Evolutionary conservation across 2,797 vertebrate genomes (phyloP), one percentile per base, ranked within the genome.

Genomic region (Coregonus suidteri): DNA sequence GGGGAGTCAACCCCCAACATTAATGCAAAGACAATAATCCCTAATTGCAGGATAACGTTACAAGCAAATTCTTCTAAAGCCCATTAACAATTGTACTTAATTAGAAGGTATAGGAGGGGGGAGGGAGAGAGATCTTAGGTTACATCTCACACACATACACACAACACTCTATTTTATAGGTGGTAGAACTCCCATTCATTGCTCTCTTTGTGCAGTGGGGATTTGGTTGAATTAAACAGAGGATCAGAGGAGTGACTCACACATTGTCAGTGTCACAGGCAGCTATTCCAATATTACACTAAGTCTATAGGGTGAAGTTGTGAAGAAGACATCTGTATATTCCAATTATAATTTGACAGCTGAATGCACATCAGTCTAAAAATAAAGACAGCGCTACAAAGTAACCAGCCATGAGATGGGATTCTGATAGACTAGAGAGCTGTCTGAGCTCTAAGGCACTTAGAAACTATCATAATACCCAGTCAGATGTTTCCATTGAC

Each of bases 1-100:
- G 73, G 88, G 89, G 91, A 91, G 81, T 75, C 77, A 77, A 81
- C 82, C 88, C 82, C 87, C 84, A 76, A 90, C 91, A 94, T 93
- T 93, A 91, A 94, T 95, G 91, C 92, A 94, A 93, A 94, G 90
- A 92, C 93, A 93, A 94, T 93, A 94, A 92, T 92, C 88, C 88
- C 90, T 95, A 94, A 95, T 95, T 94, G 93, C 90, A 84, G 91
- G 88, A 93, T 95, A 91, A 76, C 80, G 81, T 95, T 94, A 92
- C 93, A 86, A 89, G 84, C 70, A 90, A 91, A 93, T 93, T 93
- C 91, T 87, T 92, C 89, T 86, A 87, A 91, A 93, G 88, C 88
- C 91, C 91, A 93, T 94, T 94, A 94, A 91, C 91, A 90, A 91
- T 88, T 92, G 89, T 88, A 90, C 89, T 90, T 92, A 92, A 93